A percentile compares a stretch with the other conserved stretches of the same genome.
phyloP scores from a whole-genome alignment of 2,888 invertebrate genomes.

The Nomada hirtipes region DNA sequence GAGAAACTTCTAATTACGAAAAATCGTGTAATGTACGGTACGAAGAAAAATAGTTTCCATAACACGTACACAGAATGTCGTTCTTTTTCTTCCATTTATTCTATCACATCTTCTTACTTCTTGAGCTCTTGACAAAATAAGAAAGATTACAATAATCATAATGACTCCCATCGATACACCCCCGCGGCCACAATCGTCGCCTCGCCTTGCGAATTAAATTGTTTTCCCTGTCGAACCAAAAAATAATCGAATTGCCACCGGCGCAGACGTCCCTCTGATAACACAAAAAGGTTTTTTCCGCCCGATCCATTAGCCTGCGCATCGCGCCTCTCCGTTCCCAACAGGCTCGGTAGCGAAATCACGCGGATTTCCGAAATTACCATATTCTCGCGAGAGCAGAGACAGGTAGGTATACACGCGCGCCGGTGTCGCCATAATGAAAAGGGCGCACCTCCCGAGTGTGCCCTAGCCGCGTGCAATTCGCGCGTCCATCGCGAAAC shows the following conservation, averaged over 20 bases:
- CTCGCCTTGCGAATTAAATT: background rate
- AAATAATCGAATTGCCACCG: no score
- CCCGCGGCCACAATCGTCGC: background rate
- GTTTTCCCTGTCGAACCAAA: no score
- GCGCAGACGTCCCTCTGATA: background rate
- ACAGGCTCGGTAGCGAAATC: slow-evolving; percentile 12
- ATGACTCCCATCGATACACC: no score
- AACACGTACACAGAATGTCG: no score
- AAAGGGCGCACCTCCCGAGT: slow-evolving; percentile 18
- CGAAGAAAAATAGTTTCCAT: background rate
- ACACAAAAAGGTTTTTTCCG: background rate
- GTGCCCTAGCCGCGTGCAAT: slow-evolving; percentile 16
- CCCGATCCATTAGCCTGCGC: slow-evolving; percentile 29
- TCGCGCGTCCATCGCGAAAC: slow-evolving; percentile 53
- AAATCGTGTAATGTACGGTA: background rate
- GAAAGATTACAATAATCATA: no score
- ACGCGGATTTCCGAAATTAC: slow-evolving; percentile 40
- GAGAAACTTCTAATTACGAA: background rate
- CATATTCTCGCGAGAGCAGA: slow-evolving; percentile 27
- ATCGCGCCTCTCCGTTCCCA: slow-evolving; percentile 23
- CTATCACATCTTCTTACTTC: no score
- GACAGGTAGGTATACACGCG: background rate
- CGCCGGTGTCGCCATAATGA: slow-evolving; percentile 24
- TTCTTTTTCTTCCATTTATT: no score
- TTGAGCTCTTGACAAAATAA: no score